A percentile compares a stretch with the other conserved stretches of the same genome.
phyloP scores from a whole-genome alignment of 2,113 vertebrate species.

The Meriones unguiculatus region DNA sequence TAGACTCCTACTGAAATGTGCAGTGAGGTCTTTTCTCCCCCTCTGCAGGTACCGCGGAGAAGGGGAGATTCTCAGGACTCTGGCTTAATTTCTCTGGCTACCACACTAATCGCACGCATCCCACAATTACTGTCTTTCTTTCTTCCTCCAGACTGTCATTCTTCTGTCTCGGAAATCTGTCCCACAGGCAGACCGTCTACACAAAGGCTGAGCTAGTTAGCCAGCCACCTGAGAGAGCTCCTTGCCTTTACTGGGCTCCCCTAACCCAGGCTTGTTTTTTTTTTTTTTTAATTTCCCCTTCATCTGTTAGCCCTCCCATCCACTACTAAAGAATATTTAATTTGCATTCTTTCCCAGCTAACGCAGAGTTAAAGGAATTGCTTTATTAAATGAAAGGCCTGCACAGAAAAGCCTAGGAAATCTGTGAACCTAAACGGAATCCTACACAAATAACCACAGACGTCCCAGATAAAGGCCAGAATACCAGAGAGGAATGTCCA shows the following conservation, averaged over 20 bases:
- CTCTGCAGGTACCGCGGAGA: conserved; percentile 91
- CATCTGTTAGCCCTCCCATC: conserved; percentile 72
- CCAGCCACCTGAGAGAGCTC: conserved; percentile 88
- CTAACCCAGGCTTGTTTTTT: neutral
- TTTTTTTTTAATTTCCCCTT: conserved; percentile 36
- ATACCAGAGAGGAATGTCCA: conserved; percentile 82
- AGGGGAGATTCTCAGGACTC: conserved; percentile 93
- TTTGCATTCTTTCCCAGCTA: conserved; percentile 90
- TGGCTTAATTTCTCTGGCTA: conserved; percentile 97
- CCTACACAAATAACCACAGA: conserved; percentile 89
- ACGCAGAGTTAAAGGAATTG: conserved; percentile 81
- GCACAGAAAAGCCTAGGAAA: conserved; percentile 82
- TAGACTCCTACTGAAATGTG: conserved; percentile 91
- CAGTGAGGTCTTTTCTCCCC: conserved; percentile 91
- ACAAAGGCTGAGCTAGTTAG: conserved; percentile 88
- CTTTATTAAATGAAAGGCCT: conserved; percentile 86
- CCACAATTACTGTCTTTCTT: conserved; percentile 91
- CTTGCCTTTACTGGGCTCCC: conserved; percentile 68
- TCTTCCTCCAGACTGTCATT: conserved; percentile 90
- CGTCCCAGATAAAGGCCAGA: conserved; percentile 86
- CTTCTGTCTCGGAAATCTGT: conserved; percentile 88
- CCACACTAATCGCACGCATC: conserved; percentile 93
- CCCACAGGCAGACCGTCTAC: conserved; percentile 86
- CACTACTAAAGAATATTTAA: conserved; percentile 86
- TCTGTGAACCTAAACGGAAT: conserved; percentile 86